phyloP scores from a whole-genome alignment of 2,797 vertebrate genomes.

The Lepilemur ruficaudatus region DNA sequence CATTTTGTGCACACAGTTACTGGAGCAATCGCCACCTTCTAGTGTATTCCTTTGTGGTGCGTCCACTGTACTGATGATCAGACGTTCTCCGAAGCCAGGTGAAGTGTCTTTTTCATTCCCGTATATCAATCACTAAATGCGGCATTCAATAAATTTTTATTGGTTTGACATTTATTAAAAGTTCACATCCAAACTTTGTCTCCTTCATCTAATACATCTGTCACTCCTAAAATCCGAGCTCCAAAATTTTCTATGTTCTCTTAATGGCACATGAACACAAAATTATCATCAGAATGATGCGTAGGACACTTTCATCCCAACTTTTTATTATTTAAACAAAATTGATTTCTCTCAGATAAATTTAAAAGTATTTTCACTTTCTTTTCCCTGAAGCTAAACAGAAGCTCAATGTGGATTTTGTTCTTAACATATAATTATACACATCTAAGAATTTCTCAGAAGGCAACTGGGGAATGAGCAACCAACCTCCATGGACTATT shows the following conservation, averaged over 20 bases:
- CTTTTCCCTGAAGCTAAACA: not conserved
- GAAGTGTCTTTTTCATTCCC: rapidly evolving
- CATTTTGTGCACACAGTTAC: rapidly evolving
- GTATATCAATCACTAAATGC: too few species aligned
- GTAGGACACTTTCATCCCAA: not conserved
- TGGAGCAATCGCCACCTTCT: rapidly evolving
- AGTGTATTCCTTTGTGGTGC: rapidly evolving
- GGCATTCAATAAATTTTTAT: not conserved
- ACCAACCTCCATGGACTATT: rapidly evolving
- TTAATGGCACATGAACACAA: not conserved
- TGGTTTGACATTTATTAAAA: not conserved
- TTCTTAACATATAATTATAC: not conserved
- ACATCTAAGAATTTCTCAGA: not conserved
- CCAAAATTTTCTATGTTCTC: not conserved
- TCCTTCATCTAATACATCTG: rapidly evolving
- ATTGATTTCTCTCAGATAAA: not conserved
- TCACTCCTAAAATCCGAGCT: not conserved
- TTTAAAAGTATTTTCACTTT: not conserved
- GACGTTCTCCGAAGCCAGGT: not conserved
- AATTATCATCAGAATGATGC: rapidly evolving
- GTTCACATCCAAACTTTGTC: not conserved
- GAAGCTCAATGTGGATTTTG: not conserved
- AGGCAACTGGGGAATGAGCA: not conserved
- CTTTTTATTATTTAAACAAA: not conserved
- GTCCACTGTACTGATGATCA: rapidly evolving